Evolutionary conservation across 2,888 invertebrate genomes (phyloP).

Genomic region (Ceriagrion tenellum): DNA sequence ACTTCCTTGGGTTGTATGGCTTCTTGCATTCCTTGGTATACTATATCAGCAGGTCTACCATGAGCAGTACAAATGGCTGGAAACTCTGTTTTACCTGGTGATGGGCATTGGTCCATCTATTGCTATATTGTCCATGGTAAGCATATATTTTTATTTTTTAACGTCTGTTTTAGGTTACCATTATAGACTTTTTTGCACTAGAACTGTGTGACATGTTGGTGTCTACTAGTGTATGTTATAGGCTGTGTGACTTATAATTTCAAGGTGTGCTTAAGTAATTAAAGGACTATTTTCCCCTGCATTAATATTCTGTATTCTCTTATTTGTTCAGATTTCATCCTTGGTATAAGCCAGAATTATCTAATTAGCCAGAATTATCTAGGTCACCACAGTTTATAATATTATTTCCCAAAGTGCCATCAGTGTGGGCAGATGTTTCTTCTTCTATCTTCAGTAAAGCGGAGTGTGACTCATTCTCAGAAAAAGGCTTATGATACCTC

Average conservation of each 20-base stretch:
- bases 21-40: constrained; percentile 93
- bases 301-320: no score
- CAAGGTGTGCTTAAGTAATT: no score
- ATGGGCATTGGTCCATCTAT: constrained; percentile 93
- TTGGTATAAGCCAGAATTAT: no score
- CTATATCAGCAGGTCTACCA: constrained; percentile 98
- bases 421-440: not conserved
- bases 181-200: no score
- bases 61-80: constrained; percentile 95
- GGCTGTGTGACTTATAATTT: no score
- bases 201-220: not conserved
- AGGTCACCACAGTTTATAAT: not conserved
- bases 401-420: not conserved
- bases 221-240: no score
- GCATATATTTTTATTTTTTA: constrained; percentile 73
- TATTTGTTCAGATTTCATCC: no score
- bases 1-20: constrained; percentile 92
- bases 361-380: no score
- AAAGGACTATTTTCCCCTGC: no score
- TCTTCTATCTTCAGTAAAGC: not conserved
- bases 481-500: not conserved
- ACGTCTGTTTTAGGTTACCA: no score
- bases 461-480: not conserved
- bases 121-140: constrained; percentile 87
- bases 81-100: constrained; percentile 92